These are phyloP conservation scores for Neodon shergylaensis DNA, from an alignment of 2,113 vertebrate species.

Conservation along the genomic window DNA sequence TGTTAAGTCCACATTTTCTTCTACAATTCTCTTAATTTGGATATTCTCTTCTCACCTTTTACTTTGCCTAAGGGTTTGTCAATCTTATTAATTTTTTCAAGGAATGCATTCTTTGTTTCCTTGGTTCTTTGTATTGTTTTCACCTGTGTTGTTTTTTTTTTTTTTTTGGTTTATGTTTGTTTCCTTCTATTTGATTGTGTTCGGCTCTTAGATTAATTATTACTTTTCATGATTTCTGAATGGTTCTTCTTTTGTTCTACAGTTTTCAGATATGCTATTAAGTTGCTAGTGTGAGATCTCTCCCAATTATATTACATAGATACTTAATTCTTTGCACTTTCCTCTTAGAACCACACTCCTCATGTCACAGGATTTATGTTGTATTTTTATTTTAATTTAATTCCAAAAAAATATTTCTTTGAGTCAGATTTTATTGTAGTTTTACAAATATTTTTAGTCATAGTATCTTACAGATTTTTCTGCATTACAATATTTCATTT, in stretches of 20 bases:
- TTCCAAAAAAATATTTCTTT: background rate
- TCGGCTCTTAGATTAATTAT: background rate
- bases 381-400: background rate
- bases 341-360: background rate
- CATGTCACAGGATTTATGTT: background rate
- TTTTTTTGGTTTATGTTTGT: background rate
- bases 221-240: background rate
- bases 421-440: background rate
- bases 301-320: background rate
- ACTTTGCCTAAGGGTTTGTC: background rate
- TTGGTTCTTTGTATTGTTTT: background rate
- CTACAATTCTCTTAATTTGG: background rate
- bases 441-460: background rate
- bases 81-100: background rate
- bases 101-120: background rate
- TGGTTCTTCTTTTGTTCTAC: background rate
- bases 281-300: background rate
- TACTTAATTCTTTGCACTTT: background rate
- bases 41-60: background rate
- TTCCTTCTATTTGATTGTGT: background rate
- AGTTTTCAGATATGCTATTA: background rate
- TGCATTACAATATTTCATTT: background rate
- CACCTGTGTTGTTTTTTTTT: too few relatives aligned
- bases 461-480: background rate
- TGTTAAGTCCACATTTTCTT: background rate